phyloP scores from a whole-genome alignment of 2,888 invertebrate genomes.

The Griposia aprilina region DNA sequence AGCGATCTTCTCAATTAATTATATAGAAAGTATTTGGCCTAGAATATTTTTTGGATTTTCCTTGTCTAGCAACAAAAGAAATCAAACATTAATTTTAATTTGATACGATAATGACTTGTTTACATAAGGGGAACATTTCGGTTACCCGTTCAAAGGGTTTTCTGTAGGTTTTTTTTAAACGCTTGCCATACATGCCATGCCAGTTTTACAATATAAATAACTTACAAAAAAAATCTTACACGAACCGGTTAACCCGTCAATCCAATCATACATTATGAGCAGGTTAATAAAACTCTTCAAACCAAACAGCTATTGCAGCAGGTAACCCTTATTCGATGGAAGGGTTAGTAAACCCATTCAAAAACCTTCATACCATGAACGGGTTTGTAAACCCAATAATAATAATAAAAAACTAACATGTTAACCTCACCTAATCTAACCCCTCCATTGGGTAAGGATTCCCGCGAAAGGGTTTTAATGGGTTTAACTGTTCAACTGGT shows the following conservation, averaged over 20 bases:
- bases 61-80: not conserved
- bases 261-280: too few relatives aligned
- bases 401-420: too few relatives aligned
- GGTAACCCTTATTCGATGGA: not conserved
- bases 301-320: too few relatives aligned
- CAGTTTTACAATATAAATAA: too few relatives aligned
- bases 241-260: too few relatives aligned
- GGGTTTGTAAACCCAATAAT: too few relatives aligned
- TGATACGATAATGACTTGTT: conserved; percentile 18
- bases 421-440: not conserved
- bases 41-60: not conserved
- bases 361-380: too few relatives aligned
- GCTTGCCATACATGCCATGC: not conserved
- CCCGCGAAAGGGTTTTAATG: not conserved
- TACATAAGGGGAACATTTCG: not conserved
- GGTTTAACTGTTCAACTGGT: not conserved
- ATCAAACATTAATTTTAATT: conserved; percentile 31
- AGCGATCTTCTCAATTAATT: conserved; percentile 25
- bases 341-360: not conserved
- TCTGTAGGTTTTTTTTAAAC: not conserved
- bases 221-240: too few relatives aligned
- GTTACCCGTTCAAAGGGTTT: not conserved
- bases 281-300: too few relatives aligned
- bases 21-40: conserved; percentile 9
- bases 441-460: not conserved